A percentile compares a stretch with the other conserved stretches of the same genome.
Conservation (phyloP, 2,797 vertebrate genomes). For the Apogon hyalosoma region DNA sequence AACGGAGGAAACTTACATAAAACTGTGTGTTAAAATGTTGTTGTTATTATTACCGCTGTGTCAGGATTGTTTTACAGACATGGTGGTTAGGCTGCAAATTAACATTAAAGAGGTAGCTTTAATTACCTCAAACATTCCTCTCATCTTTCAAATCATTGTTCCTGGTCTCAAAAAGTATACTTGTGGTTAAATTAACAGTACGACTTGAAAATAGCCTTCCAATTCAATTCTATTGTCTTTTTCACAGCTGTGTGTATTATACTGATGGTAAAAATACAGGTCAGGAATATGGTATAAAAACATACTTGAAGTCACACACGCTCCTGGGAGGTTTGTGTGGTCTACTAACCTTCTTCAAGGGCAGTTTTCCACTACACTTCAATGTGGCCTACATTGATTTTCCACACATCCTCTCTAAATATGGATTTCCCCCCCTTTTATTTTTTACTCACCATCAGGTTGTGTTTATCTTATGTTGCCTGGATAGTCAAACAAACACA, state of each 20-base stretch:
- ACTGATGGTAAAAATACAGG: too few species aligned
- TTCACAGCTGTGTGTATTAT: too few species aligned
- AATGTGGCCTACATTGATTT: slow-evolving; percentile 41
- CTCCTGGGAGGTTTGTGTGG: slow-evolving; percentile 32
- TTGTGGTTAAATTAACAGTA: too few species aligned
- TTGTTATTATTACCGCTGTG: neutral
- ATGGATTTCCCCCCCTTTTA: slow-evolving; percentile 31
- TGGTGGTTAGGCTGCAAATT: too few species aligned
- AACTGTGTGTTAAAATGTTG: neutral
- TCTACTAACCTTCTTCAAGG: slow-evolving; percentile 43
- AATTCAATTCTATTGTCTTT: too few species aligned
- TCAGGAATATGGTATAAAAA: slow-evolving; percentile 8
- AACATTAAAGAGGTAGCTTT: neutral
- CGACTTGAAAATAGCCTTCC: too few species aligned
- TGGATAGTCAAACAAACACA: slow-evolving; percentile 22
- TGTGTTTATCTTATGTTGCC: slow-evolving; percentile 14
- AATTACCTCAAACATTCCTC: neutral
- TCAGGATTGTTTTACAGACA: neutral
- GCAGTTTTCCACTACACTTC: slow-evolving; percentile 27
- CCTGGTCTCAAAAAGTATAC: too few species aligned
- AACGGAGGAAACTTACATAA: neutral
- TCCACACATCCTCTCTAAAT: slow-evolving; percentile 34
- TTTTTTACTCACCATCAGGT: slow-evolving; percentile 3
- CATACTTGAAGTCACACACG: neutral
- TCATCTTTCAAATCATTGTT: too few species aligned